Base-by-base conservation (phyloP, 2,888 invertebrate genomes). In the Drosophila cognata region DNA sequence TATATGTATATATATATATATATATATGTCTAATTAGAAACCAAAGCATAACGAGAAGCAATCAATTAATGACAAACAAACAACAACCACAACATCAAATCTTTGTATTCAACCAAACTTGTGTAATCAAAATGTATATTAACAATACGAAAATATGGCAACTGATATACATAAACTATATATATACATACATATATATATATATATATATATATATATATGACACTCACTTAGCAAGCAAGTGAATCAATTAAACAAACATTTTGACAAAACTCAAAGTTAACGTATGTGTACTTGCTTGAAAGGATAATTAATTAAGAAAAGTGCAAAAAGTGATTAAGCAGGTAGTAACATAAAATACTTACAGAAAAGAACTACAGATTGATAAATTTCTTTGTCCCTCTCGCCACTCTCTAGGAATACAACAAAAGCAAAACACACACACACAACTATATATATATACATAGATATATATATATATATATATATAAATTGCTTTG, bases 401-500 rank as follows among this genome's bases (percentile, higher is more conserved):
- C 21, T 21, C 21, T 21, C 21, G 13, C 2, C 7, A 13, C 46
- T 8, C 21, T 8, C 16, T 46, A 21, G 43, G 21, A 21, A 31
- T 31, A 13, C 33, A 66, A 31, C 41, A 52, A 31, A 29, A 50
- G 18, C 52, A 36, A 53, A 35, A 38, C 4, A 28, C 3, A n/a
- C 4, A 48, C 25, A 48, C 28, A 50, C 10, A 50, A 13, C 55
- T 4, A 41, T 1, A n/a, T 11, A 10, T 4, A 21, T 4, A 56
- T 21, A n/a, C n/a, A 33, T 8, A 36, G 10, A 10, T n/a, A 41
- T n/a, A 41, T 41, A 2, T 6, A 2, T 36, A 7, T 38, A 18
- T n/a, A 4, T 53, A 36, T 21, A 56, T 41, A 82, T 70, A 82
- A 88, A 86, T 86, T 91, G 89, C 86, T 91, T 91, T 91, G 91